Evolutionary conservation across 2,797 vertebrate species (phyloP), one percentile per base, ranked within the genome.

Genomic region (Trematomus bernacchii): DNA sequence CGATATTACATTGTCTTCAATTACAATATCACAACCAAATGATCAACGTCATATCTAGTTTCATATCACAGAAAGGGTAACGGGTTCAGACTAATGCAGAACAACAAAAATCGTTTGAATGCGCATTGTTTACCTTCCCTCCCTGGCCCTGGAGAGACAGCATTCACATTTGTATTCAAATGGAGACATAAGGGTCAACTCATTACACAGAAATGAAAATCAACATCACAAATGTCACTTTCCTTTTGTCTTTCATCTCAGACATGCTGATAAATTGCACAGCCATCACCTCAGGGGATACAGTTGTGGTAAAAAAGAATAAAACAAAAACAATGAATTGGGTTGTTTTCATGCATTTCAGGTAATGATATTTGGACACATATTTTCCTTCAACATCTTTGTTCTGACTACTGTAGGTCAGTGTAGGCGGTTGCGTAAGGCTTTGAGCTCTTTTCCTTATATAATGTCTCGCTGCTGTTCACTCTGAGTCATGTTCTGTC

Each of bases 151-250:
- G 30, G 46, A 70, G 80, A 78, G 33, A 44, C 61, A 53, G 66
- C 48, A 47, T 42, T 83, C 58, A 73, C 53, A 63, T 48, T 27
- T 48, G 58, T 79, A 85, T 57, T 80, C 37, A 73, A 50, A 73
- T 64, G 13, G 40, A 63, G 55, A 52, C 12, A 15, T 47, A 52
- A 2, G 30, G 57, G 73, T 83, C 80, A 82, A 44, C 48, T 80
- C 80, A 73, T 79, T 77, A 87, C 73, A 75, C 40, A 51, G 44
- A 82, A 84, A 80, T 77, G 54, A 77, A 84, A 80, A 80, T 63
- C 76, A 79, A 58, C 42, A 54, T 74, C 72, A 66, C 47, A 82
- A 78, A 87, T 84, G 77, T 87, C 76, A 76, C 68, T 71, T 82
- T 83, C 42, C 48, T 48, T 84, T 82, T 52, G 62, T 76, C 78